A percentile compares a stretch with the other conserved stretches of the same genome.
Evolutionary conservation across 2,797 vertebrate genomes (phyloP).

Genomic region (Streptopelia turtur): DNA sequence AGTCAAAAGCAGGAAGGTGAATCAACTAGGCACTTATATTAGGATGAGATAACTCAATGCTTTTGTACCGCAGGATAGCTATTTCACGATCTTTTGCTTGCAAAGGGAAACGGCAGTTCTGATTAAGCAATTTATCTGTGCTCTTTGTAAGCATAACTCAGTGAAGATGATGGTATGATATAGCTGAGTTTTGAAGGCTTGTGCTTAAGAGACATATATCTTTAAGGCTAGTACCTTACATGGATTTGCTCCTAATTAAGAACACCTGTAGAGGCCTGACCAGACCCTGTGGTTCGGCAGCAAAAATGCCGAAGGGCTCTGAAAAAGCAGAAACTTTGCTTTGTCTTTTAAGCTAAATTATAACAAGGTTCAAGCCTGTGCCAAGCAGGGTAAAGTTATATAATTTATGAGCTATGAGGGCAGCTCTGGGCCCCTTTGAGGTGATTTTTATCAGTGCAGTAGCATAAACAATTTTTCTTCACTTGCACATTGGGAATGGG

Average conservation of each 20-base stretch:
- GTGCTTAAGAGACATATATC: constrained; percentile 57
- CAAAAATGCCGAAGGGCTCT: constrained; percentile 59
- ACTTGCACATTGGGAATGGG: neutral
- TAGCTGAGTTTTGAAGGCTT: constrained; percentile 54
- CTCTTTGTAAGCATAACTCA: constrained; percentile 55
- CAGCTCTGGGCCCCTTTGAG: constrained; percentile 41
- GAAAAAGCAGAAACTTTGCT: constrained; percentile 50
- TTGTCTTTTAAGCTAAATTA: constrained; percentile 65
- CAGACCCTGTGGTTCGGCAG: constrained; percentile 58
- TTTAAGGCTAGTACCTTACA: constrained; percentile 54
- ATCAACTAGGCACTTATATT: constrained; percentile 8
- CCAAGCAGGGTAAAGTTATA: constrained; percentile 43
- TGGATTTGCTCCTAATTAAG: constrained; percentile 56
- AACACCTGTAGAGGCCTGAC: constrained; percentile 64
- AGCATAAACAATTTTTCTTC: constrained; percentile 52
- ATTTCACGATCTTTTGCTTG: constrained; percentile 52
- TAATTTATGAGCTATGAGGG: constrained; percentile 58
- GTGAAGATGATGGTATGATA: constrained; percentile 61
- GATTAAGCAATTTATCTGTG: constrained; percentile 71
- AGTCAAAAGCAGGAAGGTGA: constrained; percentile 38
- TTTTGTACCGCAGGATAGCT: constrained; percentile 47
- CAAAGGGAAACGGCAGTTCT: constrained; percentile 55
- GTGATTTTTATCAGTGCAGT: constrained; percentile 58
- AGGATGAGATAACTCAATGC: constrained; percentile 11
- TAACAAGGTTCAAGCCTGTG: constrained; percentile 62